Evolutionary conservation across 2,797 vertebrate species (phyloP), one percentile per base, ranked within the genome.

Genomic region (Parotocinclus haroldoi): DNA sequence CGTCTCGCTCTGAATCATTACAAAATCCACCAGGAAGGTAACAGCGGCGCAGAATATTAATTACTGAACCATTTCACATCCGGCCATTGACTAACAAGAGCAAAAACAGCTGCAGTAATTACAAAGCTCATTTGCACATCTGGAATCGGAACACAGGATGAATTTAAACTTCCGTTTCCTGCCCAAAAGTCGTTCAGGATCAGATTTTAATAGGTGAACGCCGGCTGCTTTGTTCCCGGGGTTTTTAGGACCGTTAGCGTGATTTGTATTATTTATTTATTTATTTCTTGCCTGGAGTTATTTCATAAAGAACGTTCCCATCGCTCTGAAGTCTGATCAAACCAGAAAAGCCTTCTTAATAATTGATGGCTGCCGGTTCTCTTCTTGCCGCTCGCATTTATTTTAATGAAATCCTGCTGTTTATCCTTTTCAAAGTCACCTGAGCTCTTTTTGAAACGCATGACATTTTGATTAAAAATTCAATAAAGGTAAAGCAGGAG

Each of bases 361-460:
- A 38, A 50, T 40, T 58, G 16, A 66, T 58, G 64, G 12, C 10
- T 42, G 13, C 12, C 3, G n/a, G 39, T 58, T 58, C n/a, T 58
- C 7, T 61, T 60, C 49, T 53, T 18, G 38, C 58, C 12, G 19
- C 39, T 51, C 53, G 63, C 19, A 27, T 48, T 63, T 58, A 64
- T 64, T 71, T 53, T 13, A 58, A 64, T 53, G 40, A 53, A 58
- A 54, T 40, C 36, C 36, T n/a, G 27, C 18, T 54, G 56, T 65
- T 71, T 54, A 59, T 54, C 50, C 36, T 11, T 48, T 59, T 71
- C 61, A 60, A 73, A 69, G 61, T 50, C 51, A 56, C 38, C 67
- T 57, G 53, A 17, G 59, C 18, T 55, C 58, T 60, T 52, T 54
- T 49, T 52, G 40, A 27, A 67, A 36, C 14, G 6, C 14, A 3